Evolutionary conservation across 2,797 vertebrate genomes (phyloP).

Genomic region (Ammospiza maritima): DNA sequence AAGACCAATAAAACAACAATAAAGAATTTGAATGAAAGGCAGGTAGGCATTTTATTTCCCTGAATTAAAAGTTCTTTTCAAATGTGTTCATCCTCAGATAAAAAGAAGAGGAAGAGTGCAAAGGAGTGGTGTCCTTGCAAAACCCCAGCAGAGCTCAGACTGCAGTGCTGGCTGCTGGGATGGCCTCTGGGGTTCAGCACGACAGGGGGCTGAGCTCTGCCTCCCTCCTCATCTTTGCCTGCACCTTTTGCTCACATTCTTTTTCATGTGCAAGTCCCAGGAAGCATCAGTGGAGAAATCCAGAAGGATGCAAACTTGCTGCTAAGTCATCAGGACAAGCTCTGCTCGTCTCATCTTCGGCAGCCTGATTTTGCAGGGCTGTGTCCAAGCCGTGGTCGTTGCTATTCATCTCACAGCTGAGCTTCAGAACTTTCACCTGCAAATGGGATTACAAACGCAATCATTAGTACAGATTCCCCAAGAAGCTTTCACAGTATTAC

Average conservation of each 20-base stretch:
- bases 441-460: slow-evolving; percentile 82
- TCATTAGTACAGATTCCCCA: slow-evolving; percentile 82
- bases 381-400: neutral
- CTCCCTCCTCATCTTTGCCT: neutral
- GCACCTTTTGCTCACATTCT: neutral
- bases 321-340: neutral
- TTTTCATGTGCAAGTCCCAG: neutral
- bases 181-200: neutral
- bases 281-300: neutral
- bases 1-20: slow-evolving; percentile 10
- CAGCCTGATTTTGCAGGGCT: slow-evolving; percentile 17
- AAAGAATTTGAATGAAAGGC: slow-evolving; percentile 18
- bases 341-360: neutral
- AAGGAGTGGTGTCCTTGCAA: neutral
- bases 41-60: neutral
- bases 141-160: neutral
- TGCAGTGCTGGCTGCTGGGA: neutral
- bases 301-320: neutral
- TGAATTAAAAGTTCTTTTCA: slow-evolving; percentile 37
- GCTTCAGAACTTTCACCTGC: slow-evolving; percentile 80
- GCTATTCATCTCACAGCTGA: slow-evolving; percentile 66
- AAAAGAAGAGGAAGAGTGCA: neutral
- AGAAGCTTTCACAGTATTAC: slow-evolving; percentile 80
- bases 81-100: neutral
- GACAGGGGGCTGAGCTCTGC: neutral